phyloP scores from a whole-genome alignment of 2,888 invertebrate genomes.

The Ectobius pallidus region DNA sequence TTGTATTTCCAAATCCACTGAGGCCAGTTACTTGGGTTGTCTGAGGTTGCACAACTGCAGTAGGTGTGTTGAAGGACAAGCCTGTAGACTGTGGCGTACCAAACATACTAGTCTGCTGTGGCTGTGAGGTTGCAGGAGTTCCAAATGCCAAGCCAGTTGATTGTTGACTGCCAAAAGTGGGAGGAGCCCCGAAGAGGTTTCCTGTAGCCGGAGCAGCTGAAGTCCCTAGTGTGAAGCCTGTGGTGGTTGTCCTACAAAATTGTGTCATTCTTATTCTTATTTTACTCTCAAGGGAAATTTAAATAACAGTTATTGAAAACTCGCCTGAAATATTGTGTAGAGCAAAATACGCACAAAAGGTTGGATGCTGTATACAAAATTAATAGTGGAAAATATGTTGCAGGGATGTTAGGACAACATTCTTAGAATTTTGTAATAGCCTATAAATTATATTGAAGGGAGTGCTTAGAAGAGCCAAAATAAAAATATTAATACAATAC shows the following conservation, averaged over 20 bases:
- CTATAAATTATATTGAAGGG: too few species aligned
- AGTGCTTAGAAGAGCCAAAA: too few species aligned
- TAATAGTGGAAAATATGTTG: too few species aligned
- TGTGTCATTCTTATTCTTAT: too few species aligned
- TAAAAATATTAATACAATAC: too few species aligned
- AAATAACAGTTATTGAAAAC: too few species aligned
- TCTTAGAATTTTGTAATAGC: too few species aligned
- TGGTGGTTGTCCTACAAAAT: constrained; percentile 41
- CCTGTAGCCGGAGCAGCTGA: constrained; percentile 49
- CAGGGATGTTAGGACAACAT: too few species aligned
- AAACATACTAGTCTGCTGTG: constrained; percentile 1
- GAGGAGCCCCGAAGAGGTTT: constrained; percentile 11
- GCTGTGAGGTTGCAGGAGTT: constrained; percentile 26
- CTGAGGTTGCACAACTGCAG: constrained; percentile 23
- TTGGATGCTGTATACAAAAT: too few species aligned
- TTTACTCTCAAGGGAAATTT: too few species aligned
- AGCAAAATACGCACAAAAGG: too few species aligned
- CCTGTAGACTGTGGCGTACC: constrained; percentile 24
- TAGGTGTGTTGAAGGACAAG: constrained; percentile 33
- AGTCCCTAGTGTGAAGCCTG: constrained; percentile 47
- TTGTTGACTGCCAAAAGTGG: constrained; percentile 34
- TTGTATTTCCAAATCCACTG: constrained; percentile 24
- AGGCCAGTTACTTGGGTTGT: constrained; percentile 45
- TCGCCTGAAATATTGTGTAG: too few species aligned
- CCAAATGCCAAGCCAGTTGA: constrained; percentile 37